Conservation (phyloP, 2,113 vertebrate species). For the Telmatochromis sp. region DNA sequence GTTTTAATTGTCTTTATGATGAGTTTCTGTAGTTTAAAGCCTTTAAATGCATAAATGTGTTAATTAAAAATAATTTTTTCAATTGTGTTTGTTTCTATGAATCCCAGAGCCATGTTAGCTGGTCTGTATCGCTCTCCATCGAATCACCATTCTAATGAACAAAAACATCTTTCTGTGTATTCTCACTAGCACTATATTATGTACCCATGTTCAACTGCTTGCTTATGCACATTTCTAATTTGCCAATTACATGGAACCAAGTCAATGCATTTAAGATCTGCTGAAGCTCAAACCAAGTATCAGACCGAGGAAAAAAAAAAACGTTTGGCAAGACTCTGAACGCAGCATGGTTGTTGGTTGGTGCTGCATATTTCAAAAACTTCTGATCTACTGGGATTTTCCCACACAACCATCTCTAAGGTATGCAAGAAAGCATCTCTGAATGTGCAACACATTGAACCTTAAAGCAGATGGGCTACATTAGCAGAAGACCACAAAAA, state of each 20-base stretch:
- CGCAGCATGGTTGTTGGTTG: not conserved
- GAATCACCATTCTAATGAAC: not conserved
- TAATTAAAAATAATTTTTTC: not conserved
- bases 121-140: not conserved
- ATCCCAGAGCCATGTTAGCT: not conserved
- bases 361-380: not conserved
- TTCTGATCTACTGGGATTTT: not conserved
- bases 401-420: not conserved
- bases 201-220: not conserved
- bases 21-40: not conserved
- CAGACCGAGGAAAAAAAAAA: not conserved
- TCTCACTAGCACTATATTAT: accelerated
- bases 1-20: not conserved
- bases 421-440: not conserved
- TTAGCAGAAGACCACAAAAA: not conserved
- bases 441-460: not conserved
- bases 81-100: not conserved
- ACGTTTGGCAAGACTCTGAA: not conserved
- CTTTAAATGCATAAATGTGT: not conserved
- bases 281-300: not conserved
- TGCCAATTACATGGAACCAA: not conserved
- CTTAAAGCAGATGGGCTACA: not conserved
- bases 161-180: not conserved
- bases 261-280: not conserved
- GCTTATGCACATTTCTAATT: not conserved